Conservation (phyloP, 2,888 invertebrate genomes). For the Eledona agricola region DNA sequence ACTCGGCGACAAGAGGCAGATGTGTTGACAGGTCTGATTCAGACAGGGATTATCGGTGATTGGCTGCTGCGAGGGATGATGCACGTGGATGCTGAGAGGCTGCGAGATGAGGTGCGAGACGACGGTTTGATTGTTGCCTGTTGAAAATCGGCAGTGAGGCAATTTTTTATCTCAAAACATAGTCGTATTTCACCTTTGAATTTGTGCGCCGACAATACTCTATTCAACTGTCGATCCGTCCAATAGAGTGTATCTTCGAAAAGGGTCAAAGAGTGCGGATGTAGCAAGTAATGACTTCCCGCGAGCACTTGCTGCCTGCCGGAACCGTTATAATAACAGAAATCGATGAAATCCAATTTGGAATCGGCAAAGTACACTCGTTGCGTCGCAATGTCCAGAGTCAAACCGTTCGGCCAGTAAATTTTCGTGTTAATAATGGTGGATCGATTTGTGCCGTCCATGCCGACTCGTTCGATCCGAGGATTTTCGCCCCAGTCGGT, state of each 20-base stretch:
- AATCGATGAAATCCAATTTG: constrained; percentile 96
- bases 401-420: constrained; percentile 98
- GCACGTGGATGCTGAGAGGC: constrained; percentile 93
- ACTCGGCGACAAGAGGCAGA: constrained; percentile 89
- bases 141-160: no score
- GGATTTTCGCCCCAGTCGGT: constrained; percentile 99
- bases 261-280: constrained; percentile 93
- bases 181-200: constrained; percentile 67
- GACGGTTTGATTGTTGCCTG: constrained; percentile 89
- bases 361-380: constrained; percentile 97
- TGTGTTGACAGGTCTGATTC: constrained; percentile 80
- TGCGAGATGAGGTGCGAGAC: constrained; percentile 94
- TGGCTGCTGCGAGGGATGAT: constrained; percentile 94
- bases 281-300: constrained; percentile 89
- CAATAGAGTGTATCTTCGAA: constrained; percentile 98
- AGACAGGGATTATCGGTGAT: constrained; percentile 79
- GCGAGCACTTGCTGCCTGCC: constrained; percentile 89
- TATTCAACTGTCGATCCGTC: constrained; percentile 93
- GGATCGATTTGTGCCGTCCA: constrained; percentile 90
- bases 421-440: constrained; percentile 93
- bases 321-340: constrained; percentile 95
- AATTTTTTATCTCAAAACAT: no score
- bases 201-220: constrained; percentile 91
- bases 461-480: constrained; percentile 91
- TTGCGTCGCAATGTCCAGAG: constrained; percentile 91